Conservation (phyloP, 2,113 vertebrate species). For the Telmatochromis sp. region DNA sequence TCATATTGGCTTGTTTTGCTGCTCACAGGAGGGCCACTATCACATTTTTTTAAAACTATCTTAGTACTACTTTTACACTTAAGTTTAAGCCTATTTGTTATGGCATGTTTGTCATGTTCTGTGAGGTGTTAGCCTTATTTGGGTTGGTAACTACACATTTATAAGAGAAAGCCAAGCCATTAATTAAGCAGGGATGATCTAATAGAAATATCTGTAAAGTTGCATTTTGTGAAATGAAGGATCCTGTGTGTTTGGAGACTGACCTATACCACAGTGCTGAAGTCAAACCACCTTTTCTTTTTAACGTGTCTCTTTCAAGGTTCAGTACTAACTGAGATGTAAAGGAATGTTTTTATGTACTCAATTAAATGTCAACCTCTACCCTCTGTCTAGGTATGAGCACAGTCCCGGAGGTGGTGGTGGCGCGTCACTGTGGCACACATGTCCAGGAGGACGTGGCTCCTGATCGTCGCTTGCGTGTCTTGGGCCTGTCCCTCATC, state of each 20-base stretch:
- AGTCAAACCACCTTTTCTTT: not conserved
- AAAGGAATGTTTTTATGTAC: not conserved
- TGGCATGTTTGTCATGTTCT: not conserved
- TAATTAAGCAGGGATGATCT: not conserved
- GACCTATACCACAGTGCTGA: not conserved
- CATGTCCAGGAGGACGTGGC: not conserved
- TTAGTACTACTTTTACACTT: not conserved
- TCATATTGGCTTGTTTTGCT: not conserved
- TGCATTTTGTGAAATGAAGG: not conserved
- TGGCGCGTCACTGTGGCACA: slow-evolving; percentile 71
- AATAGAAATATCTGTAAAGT: not conserved
- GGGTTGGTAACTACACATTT: not conserved
- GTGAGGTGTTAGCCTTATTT: not conserved
- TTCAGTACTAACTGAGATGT: not conserved
- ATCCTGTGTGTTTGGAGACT: not conserved
- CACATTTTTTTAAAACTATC: not conserved
- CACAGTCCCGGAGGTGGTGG: slow-evolving; percentile 73
- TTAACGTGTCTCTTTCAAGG: not conserved
- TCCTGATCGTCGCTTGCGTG: slow-evolving; percentile 31
- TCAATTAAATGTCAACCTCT: not conserved
- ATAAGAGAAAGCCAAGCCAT: not conserved
- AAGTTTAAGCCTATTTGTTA: not conserved
- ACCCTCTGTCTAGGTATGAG: slow-evolving; percentile 69
- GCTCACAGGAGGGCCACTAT: not conserved
- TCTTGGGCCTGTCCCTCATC: slow-evolving; percentile 74